Conservation (phyloP, 1,140 invertebrate species). For the Ostrea denselamellosa region DNA sequence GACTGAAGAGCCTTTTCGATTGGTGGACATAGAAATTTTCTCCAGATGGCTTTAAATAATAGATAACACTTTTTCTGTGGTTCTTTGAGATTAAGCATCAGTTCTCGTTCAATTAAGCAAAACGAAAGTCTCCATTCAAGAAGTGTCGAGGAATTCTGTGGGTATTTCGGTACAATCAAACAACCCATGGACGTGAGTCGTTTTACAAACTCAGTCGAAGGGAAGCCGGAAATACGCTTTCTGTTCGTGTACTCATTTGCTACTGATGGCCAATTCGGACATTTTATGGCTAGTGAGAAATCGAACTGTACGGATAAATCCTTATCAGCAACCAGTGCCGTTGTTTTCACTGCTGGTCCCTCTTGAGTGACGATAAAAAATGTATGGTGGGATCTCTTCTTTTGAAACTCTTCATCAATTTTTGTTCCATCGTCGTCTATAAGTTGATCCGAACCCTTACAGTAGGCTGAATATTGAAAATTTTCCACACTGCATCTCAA, state of each 20-base stretch:
- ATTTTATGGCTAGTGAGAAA: constrained; percentile 29
- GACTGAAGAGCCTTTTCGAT: constrained; percentile 29
- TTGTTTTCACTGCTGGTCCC: constrained; percentile 44
- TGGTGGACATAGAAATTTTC: constrained; percentile 45
- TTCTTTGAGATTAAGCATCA: constrained; percentile 24
- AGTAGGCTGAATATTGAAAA: neutral
- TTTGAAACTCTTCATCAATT: neutral
- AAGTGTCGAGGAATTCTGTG: neutral
- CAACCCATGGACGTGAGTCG: constrained; percentile 13
- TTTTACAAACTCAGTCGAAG: neutral
- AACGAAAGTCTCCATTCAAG: constrained; percentile 49
- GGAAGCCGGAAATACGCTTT: neutral
- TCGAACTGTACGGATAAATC: constrained; percentile 34
- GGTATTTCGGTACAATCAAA: constrained; percentile 45
- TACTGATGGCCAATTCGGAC: constrained; percentile 34
- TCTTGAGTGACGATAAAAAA: constrained; percentile 41
- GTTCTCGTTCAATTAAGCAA: constrained; percentile 45
- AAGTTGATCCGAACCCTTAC: neutral
- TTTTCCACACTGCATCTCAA: constrained; percentile 39
- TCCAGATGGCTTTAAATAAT: constrained; percentile 44
- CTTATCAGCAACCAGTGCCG: neutral
- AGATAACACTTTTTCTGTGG: constrained; percentile 39
- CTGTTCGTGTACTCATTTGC: constrained; percentile 35
- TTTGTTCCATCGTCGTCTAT: neutral
- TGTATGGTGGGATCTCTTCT: neutral